Evolutionary conservation across 1,140 invertebrate genomes (phyloP).

Genomic region (Leptinotarsa texana): DNA sequence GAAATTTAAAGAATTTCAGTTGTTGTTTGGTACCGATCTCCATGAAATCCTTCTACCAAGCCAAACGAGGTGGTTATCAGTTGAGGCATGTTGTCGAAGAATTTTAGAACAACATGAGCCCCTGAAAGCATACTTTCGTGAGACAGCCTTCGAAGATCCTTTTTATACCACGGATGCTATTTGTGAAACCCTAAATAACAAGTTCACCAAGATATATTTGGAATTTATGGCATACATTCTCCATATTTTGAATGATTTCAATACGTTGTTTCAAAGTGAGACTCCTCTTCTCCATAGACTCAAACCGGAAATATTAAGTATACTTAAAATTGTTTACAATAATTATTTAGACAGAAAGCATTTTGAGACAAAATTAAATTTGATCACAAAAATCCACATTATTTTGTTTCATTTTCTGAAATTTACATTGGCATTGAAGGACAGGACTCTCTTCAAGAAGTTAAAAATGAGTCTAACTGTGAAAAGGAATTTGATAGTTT

Average conservation of each 20-base stretch:
- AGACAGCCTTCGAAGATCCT: conserved; percentile 17
- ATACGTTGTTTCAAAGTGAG: conserved; percentile 50
- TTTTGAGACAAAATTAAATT: background rate
- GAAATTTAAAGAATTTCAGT: conserved; percentile 29
- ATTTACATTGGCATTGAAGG: conserved; percentile 7
- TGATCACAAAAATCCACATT: conserved; percentile 17
- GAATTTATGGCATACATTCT: conserved; percentile 31
- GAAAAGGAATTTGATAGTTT: background rate
- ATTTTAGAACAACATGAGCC: conserved; percentile 26
- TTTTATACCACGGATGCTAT: conserved; percentile 13
- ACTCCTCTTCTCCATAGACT: conserved; percentile 45
- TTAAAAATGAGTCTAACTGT: conserved; percentile 6
- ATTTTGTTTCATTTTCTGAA: conserved; percentile 12
- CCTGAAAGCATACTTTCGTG: conserved; percentile 20
- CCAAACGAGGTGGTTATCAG: conserved; percentile 27
- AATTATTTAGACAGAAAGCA: conserved; percentile 10
- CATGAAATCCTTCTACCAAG: conserved; percentile 25
- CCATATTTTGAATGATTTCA: conserved; percentile 46
- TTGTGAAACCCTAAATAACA: conserved; percentile 35
- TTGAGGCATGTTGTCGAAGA: conserved; percentile 20
- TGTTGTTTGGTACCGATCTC: conserved; percentile 18
- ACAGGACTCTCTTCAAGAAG: conserved; percentile 8
- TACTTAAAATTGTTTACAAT: conserved; percentile 11
- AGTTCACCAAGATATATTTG: conserved; percentile 25
- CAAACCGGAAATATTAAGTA: conserved; percentile 36